phyloP scores from a whole-genome alignment of 2,888 invertebrate species.

The Anticlea derivata region DNA sequence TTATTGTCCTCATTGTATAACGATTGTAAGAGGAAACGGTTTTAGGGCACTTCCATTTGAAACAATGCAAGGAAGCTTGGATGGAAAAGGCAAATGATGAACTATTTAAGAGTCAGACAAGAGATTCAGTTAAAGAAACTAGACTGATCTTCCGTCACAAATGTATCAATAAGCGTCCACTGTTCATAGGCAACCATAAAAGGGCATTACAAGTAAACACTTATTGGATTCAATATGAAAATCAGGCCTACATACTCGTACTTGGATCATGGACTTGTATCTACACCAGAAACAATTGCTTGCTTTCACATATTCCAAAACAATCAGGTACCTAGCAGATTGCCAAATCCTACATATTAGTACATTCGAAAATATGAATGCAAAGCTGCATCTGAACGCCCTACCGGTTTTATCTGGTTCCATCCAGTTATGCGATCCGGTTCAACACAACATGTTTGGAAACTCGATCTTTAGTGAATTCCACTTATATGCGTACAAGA shows the following conservation, averaged over 20 bases:
- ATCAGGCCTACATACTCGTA: no score
- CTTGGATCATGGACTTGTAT: no score
- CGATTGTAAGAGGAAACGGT: conserved; percentile 15
- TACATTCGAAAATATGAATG: conserved; percentile 19
- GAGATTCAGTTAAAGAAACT: no score
- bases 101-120: no score
- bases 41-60: conserved; percentile 11
- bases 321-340: neutral
- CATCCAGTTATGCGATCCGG: conserved; percentile 29
- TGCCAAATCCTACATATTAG: conserved; percentile 1
- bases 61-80: neutral
- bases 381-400: conserved; percentile 17
- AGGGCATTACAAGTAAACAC: no score
- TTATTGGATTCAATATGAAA: no score
- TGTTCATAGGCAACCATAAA: no score
- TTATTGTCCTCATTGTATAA: conserved; percentile 25
- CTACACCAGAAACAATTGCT: no score
- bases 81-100: no score
- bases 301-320: neutral
- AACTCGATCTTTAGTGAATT: conserved; percentile 32
- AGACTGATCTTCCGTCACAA: no score
- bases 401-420: conserved; percentile 21
- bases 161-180: no score
- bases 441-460: conserved; percentile 29
- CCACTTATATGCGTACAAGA: conserved; percentile 19